Base-by-base conservation (phyloP, 2,797 vertebrate genomes). In the Danio aesculapii region DNA sequence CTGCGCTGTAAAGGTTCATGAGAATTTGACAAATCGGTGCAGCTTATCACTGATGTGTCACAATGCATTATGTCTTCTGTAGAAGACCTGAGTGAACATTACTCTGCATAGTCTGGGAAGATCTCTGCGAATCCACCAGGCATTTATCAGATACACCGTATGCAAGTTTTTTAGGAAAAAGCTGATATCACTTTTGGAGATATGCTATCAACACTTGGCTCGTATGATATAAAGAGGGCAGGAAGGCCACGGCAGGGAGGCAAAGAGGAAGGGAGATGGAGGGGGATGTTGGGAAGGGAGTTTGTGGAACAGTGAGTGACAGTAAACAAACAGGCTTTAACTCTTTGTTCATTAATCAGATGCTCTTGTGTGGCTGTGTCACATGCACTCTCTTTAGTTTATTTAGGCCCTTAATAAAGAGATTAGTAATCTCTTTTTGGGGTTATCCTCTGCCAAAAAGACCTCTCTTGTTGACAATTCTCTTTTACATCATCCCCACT, bases 341-440 rank as follows among this genome's bases (percentile, higher is more conserved):
- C 87, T 86, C 87, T 88, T 89, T 89, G 75, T 89, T 93, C 78
- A 87, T 87, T 79, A 73, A 88, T 77, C 78, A 81, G 81, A 67
- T 79, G 86, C 83, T 92, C 85, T 89, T 82, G 75, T 83, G 84
- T 88, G 77, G 61, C 77, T 71, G 43, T 46, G 49, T 70, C 59
- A 75, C 41, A 72, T 83, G 83, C 79, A 83, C 55, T 81, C 79
- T 79, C 81, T 59, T 77, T 86, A 81, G 88, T 95, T 94, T 94
- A 93, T 93, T 93, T 92, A 92, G 88, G 87, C 90, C 87, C 94
- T 94, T 95, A 92, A 94, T 92, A 91, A 94, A 92, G 92, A 93
- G 94, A 95, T 95, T 93, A 95, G 88, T 84, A 79, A 85, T 76
- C 74, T 76, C 74, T 64, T 50, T 76, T 64, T 9, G 14, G 6